Percentiles rank a stretch among this genome's conserved stretches.
Conservation (phyloP, 2,888 invertebrate species). For the Morinoia aosen region DNA sequence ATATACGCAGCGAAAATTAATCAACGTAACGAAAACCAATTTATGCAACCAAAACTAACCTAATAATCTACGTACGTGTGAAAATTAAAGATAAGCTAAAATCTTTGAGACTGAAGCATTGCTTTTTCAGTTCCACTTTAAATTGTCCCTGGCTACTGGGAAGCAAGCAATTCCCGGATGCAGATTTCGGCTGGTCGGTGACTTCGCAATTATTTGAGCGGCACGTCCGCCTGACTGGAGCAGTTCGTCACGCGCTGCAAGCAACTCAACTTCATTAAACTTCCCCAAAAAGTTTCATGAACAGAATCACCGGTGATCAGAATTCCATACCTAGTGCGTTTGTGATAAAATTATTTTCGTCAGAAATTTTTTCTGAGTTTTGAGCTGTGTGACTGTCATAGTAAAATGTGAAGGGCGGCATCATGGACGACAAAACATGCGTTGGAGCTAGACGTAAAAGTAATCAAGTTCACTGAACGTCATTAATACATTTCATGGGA, state of each 20-base stretch:
- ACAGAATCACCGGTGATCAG: neutral
- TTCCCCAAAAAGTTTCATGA: neutral
- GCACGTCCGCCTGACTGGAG: neutral
- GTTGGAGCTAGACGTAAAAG: neutral
- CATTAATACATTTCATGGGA: no score
- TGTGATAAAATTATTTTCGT: neutral
- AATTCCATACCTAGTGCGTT: neutral
- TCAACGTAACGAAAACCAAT: no score
- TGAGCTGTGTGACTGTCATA: neutral
- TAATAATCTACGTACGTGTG: no score
- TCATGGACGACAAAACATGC: neutral
- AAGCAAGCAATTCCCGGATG: neutral
- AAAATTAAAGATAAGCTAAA: no score
- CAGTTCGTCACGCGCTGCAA: neutral
- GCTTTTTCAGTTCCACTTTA: neutral
- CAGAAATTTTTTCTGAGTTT: neutral
- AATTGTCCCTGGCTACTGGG: neutral
- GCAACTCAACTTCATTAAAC: conserved; percentile 16
- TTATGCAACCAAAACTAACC: no score
- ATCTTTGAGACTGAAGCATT: neutral
- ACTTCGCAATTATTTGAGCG: neutral
- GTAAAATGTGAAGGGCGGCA: neutral
- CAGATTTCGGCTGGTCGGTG: neutral
- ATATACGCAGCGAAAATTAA: no score
- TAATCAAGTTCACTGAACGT: neutral